Base-by-base conservation (phyloP, 1,140 invertebrate species). In the Tetramorium parvispinum region DNA sequence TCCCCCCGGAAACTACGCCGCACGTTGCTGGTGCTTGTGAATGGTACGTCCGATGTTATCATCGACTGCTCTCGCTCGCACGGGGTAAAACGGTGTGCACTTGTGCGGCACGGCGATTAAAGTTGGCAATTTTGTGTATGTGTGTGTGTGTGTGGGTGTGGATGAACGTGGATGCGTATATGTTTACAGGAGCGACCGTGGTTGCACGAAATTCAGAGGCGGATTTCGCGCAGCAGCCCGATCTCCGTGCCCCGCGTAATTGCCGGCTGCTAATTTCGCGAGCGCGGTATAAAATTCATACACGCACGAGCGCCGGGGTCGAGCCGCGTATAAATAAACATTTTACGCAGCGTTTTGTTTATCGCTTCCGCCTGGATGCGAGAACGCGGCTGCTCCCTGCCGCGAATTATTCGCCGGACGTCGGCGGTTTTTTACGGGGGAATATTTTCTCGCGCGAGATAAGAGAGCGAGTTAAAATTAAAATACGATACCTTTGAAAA, bases 311-410 rank as follows among this genome's bases (percentile, higher is more conserved):
- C 46, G 37, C 32, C 16, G 32, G 11, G 16, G n/a, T 32, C 10
- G 51, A 75, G 46, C 32, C 53, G 57, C 24, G 68, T 88, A 89
- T 89, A 88, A 89, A 86, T 88, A 86, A 81, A 59, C 24, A 21
- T 75, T 57, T 75, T 70, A 37, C 73, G 75, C n/a, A 85, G 57
- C 51, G 57, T 76, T 88, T 76, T 78, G 73, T 89, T 88, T 88
- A 88, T 85, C 76, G 59, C 27, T 70, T 8, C 4, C 11, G 10
- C 3, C 16, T 16, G 8, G 27, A 3, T 7, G 11, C 13, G 11
- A n/a, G 27, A 65, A 10, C 43, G 59, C 27, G 11, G n/a, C 13
- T 43, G 27, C 11, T 57, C 11, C 16, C 16, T 18, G 43, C 16
- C 16, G 71, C 2, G 16, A 68, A 8, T 57, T 27, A 13, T 21